Conservation (phyloP, 2,797 vertebrate genomes). For the Clarias pachynema region DNA sequence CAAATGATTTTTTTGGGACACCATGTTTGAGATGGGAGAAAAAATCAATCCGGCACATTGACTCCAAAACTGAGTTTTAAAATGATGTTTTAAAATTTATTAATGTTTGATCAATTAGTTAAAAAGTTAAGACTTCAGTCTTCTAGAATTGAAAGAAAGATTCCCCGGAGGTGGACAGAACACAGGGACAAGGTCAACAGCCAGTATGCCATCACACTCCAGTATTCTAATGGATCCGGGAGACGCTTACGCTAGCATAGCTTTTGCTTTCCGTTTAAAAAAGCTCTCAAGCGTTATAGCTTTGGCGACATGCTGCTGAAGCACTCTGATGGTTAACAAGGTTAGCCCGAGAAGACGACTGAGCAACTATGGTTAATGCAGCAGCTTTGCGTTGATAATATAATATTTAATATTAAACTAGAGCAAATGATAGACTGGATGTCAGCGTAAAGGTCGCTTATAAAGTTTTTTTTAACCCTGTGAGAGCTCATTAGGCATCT, state of each 20-base stretch:
- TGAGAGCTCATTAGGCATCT: slow-evolving; percentile 13
- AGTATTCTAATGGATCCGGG: slow-evolving; percentile 24
- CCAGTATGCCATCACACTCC: slow-evolving; percentile 25
- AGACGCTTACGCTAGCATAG: slow-evolving; percentile 34
- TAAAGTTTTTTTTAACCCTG: not conserved
- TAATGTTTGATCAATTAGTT: slow-evolving; percentile 2
- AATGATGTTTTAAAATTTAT: no score
- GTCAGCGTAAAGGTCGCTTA: slow-evolving; percentile 8
- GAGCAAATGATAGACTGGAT: slow-evolving; percentile 10
- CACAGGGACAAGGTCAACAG: slow-evolving; percentile 31
- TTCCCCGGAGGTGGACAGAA: slow-evolving; percentile 20
- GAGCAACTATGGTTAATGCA: slow-evolving; percentile 6
- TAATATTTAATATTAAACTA: not conserved
- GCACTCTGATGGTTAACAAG: slow-evolving; percentile 36
- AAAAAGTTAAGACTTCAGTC: slow-evolving; percentile 16
- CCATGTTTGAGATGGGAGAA: no score
- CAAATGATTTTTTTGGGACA: no score
- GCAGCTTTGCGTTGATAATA: slow-evolving; percentile 10
- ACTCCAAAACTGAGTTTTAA: no score
- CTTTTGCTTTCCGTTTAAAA: slow-evolving; percentile 22
- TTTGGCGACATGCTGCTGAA: slow-evolving; percentile 34
- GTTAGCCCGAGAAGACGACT: slow-evolving; percentile 22
- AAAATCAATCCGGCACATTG: no score
- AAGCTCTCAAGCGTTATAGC: slow-evolving; percentile 36
- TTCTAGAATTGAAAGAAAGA: slow-evolving; percentile 14